phyloP scores from a whole-genome alignment of 1,140 invertebrate genomes.

The Nebria ingens region DNA sequence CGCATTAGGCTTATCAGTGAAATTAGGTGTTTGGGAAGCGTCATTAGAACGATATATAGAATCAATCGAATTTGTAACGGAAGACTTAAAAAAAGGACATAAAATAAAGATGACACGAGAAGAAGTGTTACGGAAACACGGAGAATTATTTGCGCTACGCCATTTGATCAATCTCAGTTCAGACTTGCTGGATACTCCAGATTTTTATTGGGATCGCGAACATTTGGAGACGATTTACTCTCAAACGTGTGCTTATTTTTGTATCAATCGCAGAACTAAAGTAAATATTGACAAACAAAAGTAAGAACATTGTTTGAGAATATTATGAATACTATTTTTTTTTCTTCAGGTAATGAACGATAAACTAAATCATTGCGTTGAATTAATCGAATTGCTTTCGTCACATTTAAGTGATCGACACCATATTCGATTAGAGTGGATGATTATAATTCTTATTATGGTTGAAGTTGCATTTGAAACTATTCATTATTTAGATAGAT shows the following conservation, averaged over 20 bases:
- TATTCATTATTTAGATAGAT: conserved; percentile 61
- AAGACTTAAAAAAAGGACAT: conserved; percentile 63
- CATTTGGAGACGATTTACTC: conserved; percentile 73
- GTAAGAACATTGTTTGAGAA: neutral
- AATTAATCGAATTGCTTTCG: conserved; percentile 77
- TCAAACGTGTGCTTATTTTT: conserved; percentile 72
- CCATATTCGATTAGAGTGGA: conserved; percentile 86
- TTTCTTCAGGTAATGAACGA: conserved; percentile 80
- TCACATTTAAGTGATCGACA: conserved; percentile 83
- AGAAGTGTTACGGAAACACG: conserved; percentile 77
- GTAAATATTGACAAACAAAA: conserved; percentile 33
- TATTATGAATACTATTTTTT: conserved; percentile 14
- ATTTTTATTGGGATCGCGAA: conserved; percentile 95
- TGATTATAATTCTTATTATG: conserved; percentile 92
- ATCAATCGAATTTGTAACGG: conserved; percentile 68
- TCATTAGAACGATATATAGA: conserved; percentile 72
- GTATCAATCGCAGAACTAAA: conserved; percentile 70
- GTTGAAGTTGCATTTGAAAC: conserved; percentile 86
- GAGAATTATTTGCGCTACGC: conserved; percentile 79
- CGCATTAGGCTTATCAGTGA: conserved; percentile 83
- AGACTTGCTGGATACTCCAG: conserved; percentile 86
- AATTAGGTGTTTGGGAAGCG: conserved; percentile 86
- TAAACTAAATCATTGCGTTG: conserved; percentile 85
- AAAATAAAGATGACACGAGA: conserved; percentile 55
- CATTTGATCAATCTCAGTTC: conserved; percentile 88